These are phyloP conservation scores for Babyrousa celebensis DNA, from an alignment of 2,797 vertebrate species.

Conservation along the genomic window DNA sequence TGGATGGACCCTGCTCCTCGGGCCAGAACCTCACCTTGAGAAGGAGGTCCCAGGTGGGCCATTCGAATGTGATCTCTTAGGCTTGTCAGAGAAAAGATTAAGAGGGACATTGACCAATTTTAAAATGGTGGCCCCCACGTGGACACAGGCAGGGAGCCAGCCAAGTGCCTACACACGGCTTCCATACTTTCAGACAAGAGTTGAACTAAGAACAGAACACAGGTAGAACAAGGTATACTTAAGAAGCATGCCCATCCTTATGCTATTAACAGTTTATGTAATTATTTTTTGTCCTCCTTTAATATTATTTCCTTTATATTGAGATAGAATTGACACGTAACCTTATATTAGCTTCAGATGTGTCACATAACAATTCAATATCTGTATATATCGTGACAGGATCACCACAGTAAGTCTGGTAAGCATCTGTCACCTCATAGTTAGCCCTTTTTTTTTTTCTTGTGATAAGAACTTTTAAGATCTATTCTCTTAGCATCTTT, in stretches of 20 bases:
- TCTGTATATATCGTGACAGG: not conserved
- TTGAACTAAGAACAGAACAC: not conserved
- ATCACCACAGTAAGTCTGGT: not conserved
- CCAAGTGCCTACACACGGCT: not conserved
- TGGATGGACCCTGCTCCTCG: not conserved
- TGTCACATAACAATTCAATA: not conserved
- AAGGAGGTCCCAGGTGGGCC: not conserved
- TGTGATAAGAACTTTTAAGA: not conserved
- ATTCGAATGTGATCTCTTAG: not conserved
- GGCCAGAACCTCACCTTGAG: not conserved
- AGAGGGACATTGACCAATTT: not conserved
- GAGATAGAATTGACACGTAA: not conserved
- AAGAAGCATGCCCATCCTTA: not conserved
- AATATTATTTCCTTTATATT: not conserved
- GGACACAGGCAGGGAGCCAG: not conserved
- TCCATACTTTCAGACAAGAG: not conserved
- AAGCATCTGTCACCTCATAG: not conserved
- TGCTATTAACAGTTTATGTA: not conserved
- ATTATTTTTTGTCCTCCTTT: conserved; percentile 58
- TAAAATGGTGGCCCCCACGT: not conserved
- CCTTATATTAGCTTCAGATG: not conserved
- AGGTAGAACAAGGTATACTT: not conserved
- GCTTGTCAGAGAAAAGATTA: not conserved
- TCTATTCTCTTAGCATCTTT: not conserved
- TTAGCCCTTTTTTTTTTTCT: not conserved